Evolutionary conservation across 2,888 invertebrate genomes (phyloP).

Genomic region (Philereme transversata): DNA sequence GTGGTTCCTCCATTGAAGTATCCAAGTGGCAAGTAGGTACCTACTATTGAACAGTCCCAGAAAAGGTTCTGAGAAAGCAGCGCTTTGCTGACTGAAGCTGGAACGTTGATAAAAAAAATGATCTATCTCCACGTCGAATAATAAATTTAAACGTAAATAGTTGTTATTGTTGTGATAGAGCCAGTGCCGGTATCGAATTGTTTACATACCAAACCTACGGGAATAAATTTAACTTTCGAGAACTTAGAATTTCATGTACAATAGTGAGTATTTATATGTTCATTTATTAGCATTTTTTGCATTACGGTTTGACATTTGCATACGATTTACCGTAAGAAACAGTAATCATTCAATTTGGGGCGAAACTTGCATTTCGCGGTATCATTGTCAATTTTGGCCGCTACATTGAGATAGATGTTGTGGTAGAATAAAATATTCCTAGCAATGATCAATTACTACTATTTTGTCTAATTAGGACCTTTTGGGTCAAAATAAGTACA

Average conservation of each 20-base stretch:
- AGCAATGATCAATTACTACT: not conserved
- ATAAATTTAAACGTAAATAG: not conserved
- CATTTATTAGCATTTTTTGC: not conserved
- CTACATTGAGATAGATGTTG: not conserved
- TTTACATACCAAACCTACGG: constrained; percentile 24
- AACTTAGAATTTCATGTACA: not conserved
- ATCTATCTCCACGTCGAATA: constrained; percentile 16
- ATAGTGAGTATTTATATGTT: not conserved
- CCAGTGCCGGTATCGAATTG: constrained; percentile 38
- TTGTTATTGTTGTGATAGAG: constrained; percentile 26
- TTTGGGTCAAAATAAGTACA: constrained; percentile 50
- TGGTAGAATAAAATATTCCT: constrained; percentile 5
- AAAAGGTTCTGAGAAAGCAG: constrained; percentile 53
- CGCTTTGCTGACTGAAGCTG: constrained; percentile 20
- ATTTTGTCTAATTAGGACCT: constrained; percentile 32
- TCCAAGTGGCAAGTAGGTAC: constrained; percentile 59
- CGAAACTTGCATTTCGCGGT: constrained; percentile 14
- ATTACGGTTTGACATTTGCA: not conserved
- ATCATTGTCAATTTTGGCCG: constrained; percentile 4
- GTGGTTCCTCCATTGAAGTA: constrained; percentile 69
- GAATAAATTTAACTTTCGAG: not conserved
- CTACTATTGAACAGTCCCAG: constrained; percentile 53
- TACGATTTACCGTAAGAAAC: not conserved
- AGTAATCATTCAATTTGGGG: constrained; percentile 7
- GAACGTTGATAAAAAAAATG: constrained; percentile 1